Evolutionary conservation across 2,113 vertebrate species (phyloP).

Genomic region (Paraplagusia blochii): DNA sequence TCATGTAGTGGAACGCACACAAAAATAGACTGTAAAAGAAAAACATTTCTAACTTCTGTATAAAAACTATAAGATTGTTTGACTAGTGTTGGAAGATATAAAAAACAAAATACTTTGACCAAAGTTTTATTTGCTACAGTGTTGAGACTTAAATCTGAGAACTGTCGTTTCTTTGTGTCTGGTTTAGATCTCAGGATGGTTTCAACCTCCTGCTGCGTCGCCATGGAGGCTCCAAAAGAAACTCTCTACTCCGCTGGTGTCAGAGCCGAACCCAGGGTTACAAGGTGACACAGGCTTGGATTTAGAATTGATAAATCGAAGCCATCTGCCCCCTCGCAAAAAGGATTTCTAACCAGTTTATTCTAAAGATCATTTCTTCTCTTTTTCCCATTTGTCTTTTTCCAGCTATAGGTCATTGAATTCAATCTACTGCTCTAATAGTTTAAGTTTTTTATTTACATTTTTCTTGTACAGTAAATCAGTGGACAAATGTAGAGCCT

Average conservation of each 20-base stretch:
- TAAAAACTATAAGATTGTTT: conserved; percentile 4
- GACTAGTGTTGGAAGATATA: not conserved
- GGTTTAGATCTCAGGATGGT: conserved; percentile 72
- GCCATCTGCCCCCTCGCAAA: no score
- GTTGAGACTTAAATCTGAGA: not conserved
- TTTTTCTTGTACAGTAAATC: no score
- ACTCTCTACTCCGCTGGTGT: conserved; percentile 81
- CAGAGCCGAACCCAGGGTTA: conserved; percentile 79
- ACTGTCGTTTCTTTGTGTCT: conserved; percentile 1
- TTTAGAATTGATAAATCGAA: not conserved
- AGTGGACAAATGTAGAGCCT: no score
- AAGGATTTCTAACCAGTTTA: no score
- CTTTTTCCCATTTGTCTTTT: no score
- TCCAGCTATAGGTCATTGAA: no score
- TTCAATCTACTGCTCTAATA: no score
- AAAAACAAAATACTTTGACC: conserved; percentile 6
- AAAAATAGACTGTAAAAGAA: conserved; percentile 18
- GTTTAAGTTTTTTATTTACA: no score
- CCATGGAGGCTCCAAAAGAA: conserved; percentile 80
- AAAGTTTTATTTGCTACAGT: not conserved
- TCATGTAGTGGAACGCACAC: conserved; percentile 9
- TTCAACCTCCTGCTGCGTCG: conserved; percentile 75
- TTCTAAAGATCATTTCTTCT: no score
- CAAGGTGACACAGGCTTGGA: conserved; percentile 60
- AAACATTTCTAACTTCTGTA: conserved; percentile 4